phyloP scores from a whole-genome alignment of 2,888 invertebrate species.

The Drosophila meridionalis region DNA sequence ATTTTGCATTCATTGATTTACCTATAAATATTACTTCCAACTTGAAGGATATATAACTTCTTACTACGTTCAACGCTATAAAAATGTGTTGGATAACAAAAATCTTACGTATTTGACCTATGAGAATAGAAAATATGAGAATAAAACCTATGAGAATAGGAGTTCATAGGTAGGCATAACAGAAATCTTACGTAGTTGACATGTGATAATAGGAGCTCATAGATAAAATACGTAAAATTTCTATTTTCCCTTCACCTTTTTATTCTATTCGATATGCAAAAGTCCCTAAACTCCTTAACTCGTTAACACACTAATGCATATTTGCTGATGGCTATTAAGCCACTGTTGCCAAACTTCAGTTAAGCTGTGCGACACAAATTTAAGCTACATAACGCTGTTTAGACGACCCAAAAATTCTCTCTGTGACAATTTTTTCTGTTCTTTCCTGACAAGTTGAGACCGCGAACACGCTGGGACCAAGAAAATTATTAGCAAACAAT shows the following conservation, averaged over 20 bases:
- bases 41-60: too few species aligned
- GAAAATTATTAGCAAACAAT: conserved; percentile 61
- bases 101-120: too few species aligned
- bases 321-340: conserved; percentile 3
- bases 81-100: too few species aligned
- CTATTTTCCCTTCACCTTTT: background rate
- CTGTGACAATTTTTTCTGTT: conserved; percentile 11
- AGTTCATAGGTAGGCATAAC: too few species aligned
- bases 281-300: background rate
- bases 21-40: background rate
- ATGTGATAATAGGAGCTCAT: too few species aligned
- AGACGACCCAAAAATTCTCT: background rate
- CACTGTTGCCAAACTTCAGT: conserved; percentile 32
- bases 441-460: conserved; percentile 37
- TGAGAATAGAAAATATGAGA: too few species aligned
- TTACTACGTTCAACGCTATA: too few species aligned
- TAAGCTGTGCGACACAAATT: background rate
- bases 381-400: conserved; percentile 14
- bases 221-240: too few species aligned
- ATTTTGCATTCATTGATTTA: background rate
- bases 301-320: background rate
- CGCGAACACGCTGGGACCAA: conserved; percentile 10
- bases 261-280: background rate
- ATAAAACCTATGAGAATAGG: too few species aligned
- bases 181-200: too few species aligned